phyloP scores from a whole-genome alignment of 2,888 invertebrate genomes.

The Tinea pellionella region DNA sequence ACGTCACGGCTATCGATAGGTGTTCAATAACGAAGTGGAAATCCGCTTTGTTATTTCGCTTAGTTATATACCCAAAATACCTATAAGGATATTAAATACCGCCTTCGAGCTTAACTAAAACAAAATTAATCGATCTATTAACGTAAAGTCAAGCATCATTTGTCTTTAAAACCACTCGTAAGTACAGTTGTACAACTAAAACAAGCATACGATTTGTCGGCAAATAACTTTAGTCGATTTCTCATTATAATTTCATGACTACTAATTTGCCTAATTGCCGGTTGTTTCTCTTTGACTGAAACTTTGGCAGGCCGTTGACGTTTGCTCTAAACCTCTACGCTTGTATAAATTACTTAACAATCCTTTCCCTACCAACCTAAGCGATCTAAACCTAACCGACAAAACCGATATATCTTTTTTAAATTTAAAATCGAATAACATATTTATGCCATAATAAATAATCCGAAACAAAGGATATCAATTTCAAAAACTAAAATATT shows the following conservation, averaged over 20 bases:
- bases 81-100: neutral
- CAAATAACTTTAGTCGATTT: conserved; percentile 15
- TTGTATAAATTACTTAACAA: no score
- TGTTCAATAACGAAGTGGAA: neutral
- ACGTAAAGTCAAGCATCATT: neutral
- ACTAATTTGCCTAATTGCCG: neutral
- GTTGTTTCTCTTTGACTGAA: neutral
- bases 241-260: conserved; percentile 4
- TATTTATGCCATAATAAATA: no score
- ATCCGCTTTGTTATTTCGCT: neutral
- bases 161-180: neutral
- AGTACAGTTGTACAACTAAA: neutral
- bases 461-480: neutral
- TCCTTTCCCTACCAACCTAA: no score
- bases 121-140: neutral
- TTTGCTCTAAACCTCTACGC: neutral
- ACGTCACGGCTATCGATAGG: neutral
- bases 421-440: no score
- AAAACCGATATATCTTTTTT: no score
- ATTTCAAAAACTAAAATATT: neutral
- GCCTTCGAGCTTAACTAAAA: neutral
- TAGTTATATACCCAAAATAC: neutral
- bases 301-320: neutral
- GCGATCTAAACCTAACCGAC: no score
- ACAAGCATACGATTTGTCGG: conserved; percentile 1